Conservation (phyloP, 1,140 invertebrate genomes). For the Pinna nobilis region DNA sequence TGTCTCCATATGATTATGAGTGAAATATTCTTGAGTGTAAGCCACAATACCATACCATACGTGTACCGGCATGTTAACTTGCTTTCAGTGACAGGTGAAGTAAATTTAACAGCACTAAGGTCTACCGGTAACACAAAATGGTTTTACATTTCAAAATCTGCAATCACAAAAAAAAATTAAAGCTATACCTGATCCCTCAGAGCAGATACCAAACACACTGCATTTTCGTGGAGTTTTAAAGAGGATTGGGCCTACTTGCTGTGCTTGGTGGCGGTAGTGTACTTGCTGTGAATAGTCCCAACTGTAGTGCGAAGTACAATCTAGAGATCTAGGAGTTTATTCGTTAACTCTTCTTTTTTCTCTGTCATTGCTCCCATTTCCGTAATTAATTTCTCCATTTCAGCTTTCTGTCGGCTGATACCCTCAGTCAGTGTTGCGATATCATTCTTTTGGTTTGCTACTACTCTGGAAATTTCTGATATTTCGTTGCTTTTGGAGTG, state of each 20-base stretch:
- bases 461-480: background rate
- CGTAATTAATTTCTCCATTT: background rate
- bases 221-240: constrained; percentile 57
- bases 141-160: no score
- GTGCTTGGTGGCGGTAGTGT: constrained; percentile 47
- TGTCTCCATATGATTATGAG: no score
- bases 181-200: constrained; percentile 41
- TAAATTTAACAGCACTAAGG: no score
- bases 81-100: no score
- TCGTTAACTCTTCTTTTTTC: constrained; percentile 1
- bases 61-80: no score
- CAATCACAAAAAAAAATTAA: constrained; percentile 32
- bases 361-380: background rate
- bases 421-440: background rate
- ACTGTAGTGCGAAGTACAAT: constrained; percentile 16
- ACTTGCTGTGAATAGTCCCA: constrained; percentile 58
- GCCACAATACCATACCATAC: no score
- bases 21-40: no score
- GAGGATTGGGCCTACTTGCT: constrained; percentile 56
- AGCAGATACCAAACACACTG: constrained; percentile 49
- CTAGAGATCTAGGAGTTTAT: background rate
- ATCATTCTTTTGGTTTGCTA: background rate
- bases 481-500: background rate
- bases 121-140: no score
- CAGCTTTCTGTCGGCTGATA: background rate